Conservation (phyloP, 2,113 vertebrate species). For the Damaliscus lunatus region DNA sequence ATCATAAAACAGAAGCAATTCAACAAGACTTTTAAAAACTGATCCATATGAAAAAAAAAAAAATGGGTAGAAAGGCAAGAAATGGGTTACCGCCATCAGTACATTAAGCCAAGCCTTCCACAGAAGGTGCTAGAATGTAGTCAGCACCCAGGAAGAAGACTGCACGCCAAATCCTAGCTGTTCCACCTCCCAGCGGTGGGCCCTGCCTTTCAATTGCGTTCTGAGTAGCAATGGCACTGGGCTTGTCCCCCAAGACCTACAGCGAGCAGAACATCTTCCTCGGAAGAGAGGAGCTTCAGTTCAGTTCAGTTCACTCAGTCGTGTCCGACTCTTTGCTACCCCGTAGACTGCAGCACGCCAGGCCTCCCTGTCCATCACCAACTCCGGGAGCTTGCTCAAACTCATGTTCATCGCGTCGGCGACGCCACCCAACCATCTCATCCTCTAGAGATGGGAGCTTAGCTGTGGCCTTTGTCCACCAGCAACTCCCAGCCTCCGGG, state of each 20-base stretch:
- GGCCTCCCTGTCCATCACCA: background rate
- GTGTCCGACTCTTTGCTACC: background rate
- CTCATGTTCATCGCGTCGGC: rapidly evolving
- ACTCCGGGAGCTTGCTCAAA: background rate
- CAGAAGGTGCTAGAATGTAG: rapidly evolving
- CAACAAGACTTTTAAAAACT: background rate
- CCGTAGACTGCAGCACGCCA: background rate
- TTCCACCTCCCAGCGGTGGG: rapidly evolving
- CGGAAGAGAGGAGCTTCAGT: background rate
- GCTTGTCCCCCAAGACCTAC: rapidly evolving
- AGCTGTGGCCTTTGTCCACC: no score
- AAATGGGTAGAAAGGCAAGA: background rate
- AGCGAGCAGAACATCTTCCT: rapidly evolving
- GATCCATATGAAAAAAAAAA: background rate
- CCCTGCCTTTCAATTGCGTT: rapidly evolving
- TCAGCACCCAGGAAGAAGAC: background rate
- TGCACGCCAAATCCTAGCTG: rapidly evolving
- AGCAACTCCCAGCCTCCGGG: background rate
- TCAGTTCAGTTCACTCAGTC: background rate
- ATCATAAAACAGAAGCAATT: background rate
- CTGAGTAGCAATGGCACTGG: rapidly evolving
- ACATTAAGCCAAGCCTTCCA: rapidly evolving
- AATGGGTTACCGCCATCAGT: background rate
- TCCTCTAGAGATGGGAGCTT: background rate
- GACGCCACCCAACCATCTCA: background rate